Conservation (phyloP, 2,888 invertebrate genomes). For the Heliconius ismenius region DNA sequence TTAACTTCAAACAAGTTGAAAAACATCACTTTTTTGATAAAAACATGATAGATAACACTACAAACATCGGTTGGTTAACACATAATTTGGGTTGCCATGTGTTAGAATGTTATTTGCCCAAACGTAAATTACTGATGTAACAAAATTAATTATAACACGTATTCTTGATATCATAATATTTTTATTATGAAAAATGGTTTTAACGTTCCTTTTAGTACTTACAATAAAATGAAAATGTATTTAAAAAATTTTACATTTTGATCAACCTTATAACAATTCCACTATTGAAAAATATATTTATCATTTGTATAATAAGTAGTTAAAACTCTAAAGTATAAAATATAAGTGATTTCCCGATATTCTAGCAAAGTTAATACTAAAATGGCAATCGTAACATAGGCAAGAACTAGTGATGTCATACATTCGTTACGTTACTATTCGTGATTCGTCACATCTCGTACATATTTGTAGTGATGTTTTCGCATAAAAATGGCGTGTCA, state of each 20-base stretch:
- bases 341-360: not conserved
- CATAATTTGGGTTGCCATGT: conserved; percentile 28
- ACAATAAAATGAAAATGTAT: not conserved
- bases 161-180: not conserved
- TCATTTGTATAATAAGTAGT: not conserved
- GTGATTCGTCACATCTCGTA: conserved; percentile 37
- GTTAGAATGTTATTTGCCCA: not conserved
- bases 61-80: conserved; percentile 63
- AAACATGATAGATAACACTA: conserved; percentile 77
- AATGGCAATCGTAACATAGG: conserved; percentile 46
- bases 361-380: not conserved
- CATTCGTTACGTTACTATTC: conserved; percentile 43
- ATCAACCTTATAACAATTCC: not conserved
- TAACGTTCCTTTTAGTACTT: not conserved
- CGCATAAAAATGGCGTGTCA: conserved; percentile 10
- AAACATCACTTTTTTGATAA: conserved; percentile 79
- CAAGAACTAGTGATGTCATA: conserved; percentile 64
- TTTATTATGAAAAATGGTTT: not conserved
- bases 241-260: not conserved
- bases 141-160: not conserved
- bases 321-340: not conserved
- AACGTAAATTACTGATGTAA: not conserved
- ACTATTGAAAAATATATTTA: not conserved
- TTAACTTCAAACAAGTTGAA: conserved; percentile 68
- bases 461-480: conserved; percentile 45